These are phyloP conservation scores for Andrena praecox DNA, from an alignment of 2,888 invertebrate genomes.

Conservation along the genomic window DNA sequence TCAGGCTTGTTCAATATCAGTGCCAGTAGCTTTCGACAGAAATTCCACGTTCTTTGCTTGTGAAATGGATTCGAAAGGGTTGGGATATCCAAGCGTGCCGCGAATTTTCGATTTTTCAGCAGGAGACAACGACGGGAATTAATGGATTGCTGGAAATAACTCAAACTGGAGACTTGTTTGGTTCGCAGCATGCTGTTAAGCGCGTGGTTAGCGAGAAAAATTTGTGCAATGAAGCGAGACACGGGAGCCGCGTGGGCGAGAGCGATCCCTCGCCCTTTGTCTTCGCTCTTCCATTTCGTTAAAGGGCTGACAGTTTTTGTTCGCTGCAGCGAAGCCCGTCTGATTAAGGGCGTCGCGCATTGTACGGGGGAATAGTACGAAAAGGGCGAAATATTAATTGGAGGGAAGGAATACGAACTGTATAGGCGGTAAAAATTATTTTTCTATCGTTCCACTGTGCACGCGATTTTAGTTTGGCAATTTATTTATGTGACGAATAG, in stretches of 20 bases:
- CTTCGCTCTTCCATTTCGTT: constrained; percentile 29
- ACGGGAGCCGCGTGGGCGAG: constrained; percentile 36
- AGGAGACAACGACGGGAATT: constrained; percentile 34
- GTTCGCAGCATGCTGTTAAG: constrained; percentile 35
- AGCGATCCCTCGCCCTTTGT: constrained; percentile 40
- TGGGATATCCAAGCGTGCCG: neutral
- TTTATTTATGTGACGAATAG: neutral
- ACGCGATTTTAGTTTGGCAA: neutral
- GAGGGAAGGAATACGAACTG: neutral
- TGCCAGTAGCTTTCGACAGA: no score
- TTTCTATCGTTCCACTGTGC: neutral
- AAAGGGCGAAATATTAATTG: constrained; percentile 24
- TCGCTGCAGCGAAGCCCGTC: constrained; percentile 10
- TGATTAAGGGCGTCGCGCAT: constrained; percentile 25
- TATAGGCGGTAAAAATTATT: neutral
- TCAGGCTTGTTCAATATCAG: no score
- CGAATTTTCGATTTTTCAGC: constrained; percentile 24
- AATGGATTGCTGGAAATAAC: constrained; percentile 57
- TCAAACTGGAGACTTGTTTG: constrained; percentile 33
- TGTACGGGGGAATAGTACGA: neutral
- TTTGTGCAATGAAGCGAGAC: constrained; percentile 49
- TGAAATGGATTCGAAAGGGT: neutral
- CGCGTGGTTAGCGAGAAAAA: constrained; percentile 60
- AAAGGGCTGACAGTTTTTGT: constrained; percentile 38
- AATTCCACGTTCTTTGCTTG: neutral